These are phyloP conservation scores for Anarsia innoxiella DNA, from an alignment of 2,888 invertebrate species.

Conservation along the genomic window DNA sequence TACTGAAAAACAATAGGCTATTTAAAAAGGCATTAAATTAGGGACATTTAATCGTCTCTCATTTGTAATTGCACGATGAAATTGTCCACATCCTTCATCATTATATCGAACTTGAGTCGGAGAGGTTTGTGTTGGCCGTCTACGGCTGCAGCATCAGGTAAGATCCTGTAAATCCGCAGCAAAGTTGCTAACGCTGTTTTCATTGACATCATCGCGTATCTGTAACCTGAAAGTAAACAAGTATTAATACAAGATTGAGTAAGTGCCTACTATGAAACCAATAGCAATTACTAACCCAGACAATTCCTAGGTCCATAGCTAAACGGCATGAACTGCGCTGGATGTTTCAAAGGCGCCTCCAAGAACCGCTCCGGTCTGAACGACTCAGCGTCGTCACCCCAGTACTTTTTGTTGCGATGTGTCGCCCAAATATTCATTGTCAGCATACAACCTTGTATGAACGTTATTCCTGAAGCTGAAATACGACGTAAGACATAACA, in stretches of 20 bases:
- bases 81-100: constrained; percentile 40
- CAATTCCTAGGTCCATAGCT: constrained; percentile 17
- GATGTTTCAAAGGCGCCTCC: constrained; percentile 3
- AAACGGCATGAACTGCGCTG: constrained; percentile 15
- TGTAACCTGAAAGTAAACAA: constrained; percentile 28
- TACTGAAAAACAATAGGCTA: too few species aligned
- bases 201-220: constrained; percentile 40
- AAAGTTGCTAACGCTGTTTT: constrained; percentile 31
- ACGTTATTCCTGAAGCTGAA: constrained; percentile 3
- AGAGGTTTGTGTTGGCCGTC: constrained; percentile 23
- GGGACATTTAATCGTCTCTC: too few species aligned
- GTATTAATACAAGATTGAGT: too few species aligned
- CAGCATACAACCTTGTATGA: constrained; percentile 3
- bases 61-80: constrained; percentile 17
- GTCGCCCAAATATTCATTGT: constrained; percentile 17
- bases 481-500: too few species aligned
- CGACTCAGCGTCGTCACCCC: constrained; percentile 20
- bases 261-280: neutral
- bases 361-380: constrained; percentile 23
- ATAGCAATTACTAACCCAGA: constrained; percentile 15
- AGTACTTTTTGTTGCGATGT: constrained; percentile 21
- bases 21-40: too few species aligned
- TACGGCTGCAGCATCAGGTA: constrained; percentile 22
- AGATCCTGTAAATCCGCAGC: constrained; percentile 26
- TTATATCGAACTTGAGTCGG: constrained; percentile 33